phyloP scores from a whole-genome alignment of 1,140 invertebrate genomes.

The Bilobella aurantiaca region DNA sequence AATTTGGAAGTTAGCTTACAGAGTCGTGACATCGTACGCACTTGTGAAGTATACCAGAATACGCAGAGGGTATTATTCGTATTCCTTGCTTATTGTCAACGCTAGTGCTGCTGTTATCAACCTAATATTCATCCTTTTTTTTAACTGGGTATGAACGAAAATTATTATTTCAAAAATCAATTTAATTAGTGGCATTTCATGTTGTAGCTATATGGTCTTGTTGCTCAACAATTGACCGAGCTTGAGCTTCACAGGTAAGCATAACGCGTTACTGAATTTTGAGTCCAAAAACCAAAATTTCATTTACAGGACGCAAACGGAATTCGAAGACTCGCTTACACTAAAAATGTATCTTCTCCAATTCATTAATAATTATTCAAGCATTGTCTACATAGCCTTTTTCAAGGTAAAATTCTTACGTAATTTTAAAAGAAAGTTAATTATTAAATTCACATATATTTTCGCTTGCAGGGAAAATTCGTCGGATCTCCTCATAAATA shows the following conservation, averaged over 20 bases:
- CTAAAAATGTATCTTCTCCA: conserved; percentile 95
- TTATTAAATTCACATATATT: no score
- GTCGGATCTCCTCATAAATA: conserved; percentile 71
- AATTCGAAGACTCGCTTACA: conserved; percentile 94
- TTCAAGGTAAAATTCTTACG: conserved; percentile 74
- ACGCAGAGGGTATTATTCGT: background rate
- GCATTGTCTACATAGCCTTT: conserved; percentile 97
- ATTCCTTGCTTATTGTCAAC: conserved; percentile 46
- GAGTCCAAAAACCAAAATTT: background rate
- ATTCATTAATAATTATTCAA: conserved; percentile 97
- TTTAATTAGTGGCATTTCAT: no score
- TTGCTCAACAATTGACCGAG: conserved; percentile 87
- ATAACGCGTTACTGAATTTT: background rate
- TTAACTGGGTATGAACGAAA: conserved; percentile 77
- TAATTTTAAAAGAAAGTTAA: no score
- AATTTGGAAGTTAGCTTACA: no score
- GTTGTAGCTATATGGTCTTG: conserved; percentile 65
- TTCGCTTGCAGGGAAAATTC: conserved; percentile 85
- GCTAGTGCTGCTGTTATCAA: conserved; percentile 76
- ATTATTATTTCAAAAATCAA: no score
- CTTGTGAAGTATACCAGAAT: conserved; percentile 40
- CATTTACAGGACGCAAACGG: conserved; percentile 66
- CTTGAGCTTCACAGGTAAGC: conserved; percentile 68
- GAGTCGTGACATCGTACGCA: conserved; percentile 73
- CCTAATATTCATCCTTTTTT: conserved; percentile 70